Percentiles rank a stretch among this genome's conserved stretches.
Evolutionary conservation across 37 sponge, comb jelly and placozoan genomes (phyloP).

Genomic region (Eunapius fragilis): DNA sequence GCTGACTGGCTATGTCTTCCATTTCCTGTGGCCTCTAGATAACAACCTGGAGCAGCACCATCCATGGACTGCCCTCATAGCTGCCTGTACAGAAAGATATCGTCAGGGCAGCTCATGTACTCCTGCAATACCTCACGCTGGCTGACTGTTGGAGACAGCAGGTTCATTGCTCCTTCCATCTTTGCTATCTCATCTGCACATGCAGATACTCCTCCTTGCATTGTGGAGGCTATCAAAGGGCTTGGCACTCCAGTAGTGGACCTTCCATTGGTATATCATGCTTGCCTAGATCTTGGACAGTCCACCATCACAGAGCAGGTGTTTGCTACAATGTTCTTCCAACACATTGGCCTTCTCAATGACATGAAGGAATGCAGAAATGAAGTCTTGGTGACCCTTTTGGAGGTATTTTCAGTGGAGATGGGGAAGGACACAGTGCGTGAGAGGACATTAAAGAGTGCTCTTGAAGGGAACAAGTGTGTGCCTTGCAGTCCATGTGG

Average conservation of each 20-base stretch:
- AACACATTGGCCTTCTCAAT: not conserved
- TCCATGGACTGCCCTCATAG: constrained; percentile 30
- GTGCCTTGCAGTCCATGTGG: constrained; percentile 64
- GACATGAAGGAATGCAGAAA: not conserved
- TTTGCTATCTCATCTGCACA: not conserved
- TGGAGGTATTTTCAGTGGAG: constrained; percentile 8
- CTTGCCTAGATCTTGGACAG: not conserved
- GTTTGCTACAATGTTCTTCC: constrained; percentile 15
- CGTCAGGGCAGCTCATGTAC: constrained; percentile 11
- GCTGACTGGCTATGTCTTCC: constrained; percentile 19
- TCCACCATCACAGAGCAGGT: constrained; percentile 8
- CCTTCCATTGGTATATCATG: constrained; percentile 13
- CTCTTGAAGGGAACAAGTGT: constrained; percentile 6
- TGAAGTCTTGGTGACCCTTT: constrained; percentile 15
- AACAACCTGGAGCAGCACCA: not conserved
- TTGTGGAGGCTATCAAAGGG: not conserved
- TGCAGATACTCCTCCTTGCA: constrained; percentile 4
- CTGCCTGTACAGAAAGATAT: constrained; percentile 1
- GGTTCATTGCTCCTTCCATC: constrained; percentile 20
- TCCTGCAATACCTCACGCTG: constrained; percentile 7
- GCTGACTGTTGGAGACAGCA: constrained; percentile 9
- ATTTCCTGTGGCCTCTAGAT: constrained; percentile 44
- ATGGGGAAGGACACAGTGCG: not conserved
- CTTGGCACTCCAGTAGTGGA: constrained; percentile 29
- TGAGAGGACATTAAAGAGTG: not conserved